A percentile compares a stretch with the other conserved stretches of the same genome.
Evolutionary conservation across 2,113 vertebrate species (phyloP).

Genomic region (Choloepus hoffmanni): DNA sequence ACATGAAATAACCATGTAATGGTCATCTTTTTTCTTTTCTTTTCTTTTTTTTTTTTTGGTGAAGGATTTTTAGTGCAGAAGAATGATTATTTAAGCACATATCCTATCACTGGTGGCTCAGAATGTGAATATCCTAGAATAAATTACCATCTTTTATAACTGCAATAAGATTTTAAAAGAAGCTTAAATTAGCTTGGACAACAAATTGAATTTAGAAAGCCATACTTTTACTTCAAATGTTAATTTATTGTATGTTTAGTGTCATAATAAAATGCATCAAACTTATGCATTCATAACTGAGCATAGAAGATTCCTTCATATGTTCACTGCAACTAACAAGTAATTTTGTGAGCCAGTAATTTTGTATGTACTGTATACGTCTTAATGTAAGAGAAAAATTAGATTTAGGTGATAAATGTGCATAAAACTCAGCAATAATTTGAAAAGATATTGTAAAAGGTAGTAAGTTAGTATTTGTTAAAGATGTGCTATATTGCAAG

Average conservation of each 20-base stretch:
- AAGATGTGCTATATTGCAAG: background rate
- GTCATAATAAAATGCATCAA: background rate
- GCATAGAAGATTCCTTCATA: background rate
- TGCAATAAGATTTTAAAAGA: background rate
- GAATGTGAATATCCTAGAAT: background rate
- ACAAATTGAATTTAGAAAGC: background rate
- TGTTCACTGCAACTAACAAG: conserved; percentile 1
- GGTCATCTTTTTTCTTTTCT: background rate
- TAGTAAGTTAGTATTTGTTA: background rate
- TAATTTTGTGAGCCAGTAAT: background rate
- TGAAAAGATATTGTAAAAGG: conserved; percentile 32
- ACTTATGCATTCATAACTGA: background rate
- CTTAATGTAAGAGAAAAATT: conserved; percentile 12
- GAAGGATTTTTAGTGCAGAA: conserved; percentile 13
- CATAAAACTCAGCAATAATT: conserved; percentile 40
- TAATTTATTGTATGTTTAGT: background rate
- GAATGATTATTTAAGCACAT: background rate
- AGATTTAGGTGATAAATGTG: background rate
- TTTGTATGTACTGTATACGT: background rate
- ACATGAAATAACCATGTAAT: background rate
- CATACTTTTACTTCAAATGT: background rate
- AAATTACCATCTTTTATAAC: background rate
- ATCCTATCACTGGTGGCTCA: background rate
- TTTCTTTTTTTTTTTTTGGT: background rate
- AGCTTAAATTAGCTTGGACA: background rate